Conservation (phyloP, 1,140 invertebrate species). For the Odontomachus brunneus region DNA sequence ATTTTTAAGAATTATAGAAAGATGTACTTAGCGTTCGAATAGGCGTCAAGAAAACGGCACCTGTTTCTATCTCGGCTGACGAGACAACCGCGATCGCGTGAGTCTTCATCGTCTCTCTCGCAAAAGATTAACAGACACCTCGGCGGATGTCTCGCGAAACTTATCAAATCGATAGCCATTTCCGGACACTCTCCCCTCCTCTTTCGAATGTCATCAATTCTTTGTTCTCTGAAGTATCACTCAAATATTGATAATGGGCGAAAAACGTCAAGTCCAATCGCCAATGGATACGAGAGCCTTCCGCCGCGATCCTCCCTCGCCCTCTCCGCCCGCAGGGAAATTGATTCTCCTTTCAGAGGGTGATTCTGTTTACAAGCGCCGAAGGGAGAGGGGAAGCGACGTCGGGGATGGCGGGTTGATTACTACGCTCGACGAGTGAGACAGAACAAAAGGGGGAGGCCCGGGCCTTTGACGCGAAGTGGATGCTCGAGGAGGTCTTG, state of each 20-base stretch:
- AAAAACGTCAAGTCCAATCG: slow-evolving; percentile 54
- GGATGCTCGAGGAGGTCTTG: slow-evolving; percentile 73
- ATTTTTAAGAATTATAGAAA: too few species aligned
- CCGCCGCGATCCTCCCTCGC: background rate
- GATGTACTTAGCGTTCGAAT: too few species aligned
- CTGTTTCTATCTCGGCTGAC: too few species aligned
- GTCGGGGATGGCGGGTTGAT: slow-evolving; percentile 74
- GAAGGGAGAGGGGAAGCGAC: background rate
- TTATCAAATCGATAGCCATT: slow-evolving; percentile 38
- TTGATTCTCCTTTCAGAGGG: slow-evolving; percentile 78
- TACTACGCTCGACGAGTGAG: slow-evolving; percentile 63
- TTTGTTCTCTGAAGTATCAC: slow-evolving; percentile 1
- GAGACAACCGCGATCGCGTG: too few species aligned
- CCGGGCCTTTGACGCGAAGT: slow-evolving; percentile 75
- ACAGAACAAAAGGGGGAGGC: slow-evolving; percentile 31
- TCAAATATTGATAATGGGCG: slow-evolving; percentile 42
- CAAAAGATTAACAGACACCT: background rate
- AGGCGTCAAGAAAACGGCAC: too few species aligned
- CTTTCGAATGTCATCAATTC: background rate
- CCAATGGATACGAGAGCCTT: background rate
- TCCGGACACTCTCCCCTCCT: background rate
- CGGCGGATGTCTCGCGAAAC: background rate
- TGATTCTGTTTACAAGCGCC: slow-evolving; percentile 69
- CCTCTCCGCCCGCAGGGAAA: slow-evolving; percentile 65
- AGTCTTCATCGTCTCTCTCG: background rate